These are phyloP conservation scores for Sebastes flavidus DNA, from an alignment of 2,797 vertebrate species.

Conservation along the genomic window DNA sequence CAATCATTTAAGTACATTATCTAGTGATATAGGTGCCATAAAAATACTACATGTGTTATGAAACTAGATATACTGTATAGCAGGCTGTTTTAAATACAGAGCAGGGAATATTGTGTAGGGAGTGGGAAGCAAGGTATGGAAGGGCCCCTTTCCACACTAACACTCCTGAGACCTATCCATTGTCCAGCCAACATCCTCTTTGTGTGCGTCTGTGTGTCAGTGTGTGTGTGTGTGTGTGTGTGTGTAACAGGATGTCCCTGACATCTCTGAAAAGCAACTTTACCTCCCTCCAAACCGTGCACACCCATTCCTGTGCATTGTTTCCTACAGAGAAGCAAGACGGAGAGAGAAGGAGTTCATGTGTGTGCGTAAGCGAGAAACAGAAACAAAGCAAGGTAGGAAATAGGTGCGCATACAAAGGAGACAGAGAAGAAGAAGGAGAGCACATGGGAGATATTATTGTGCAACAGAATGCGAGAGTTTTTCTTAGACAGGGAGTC, in stretches of 20 bases:
- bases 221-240: slow-evolving; percentile 42
- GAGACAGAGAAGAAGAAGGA: slow-evolving; percentile 12
- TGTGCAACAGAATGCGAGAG: slow-evolving; percentile 40
- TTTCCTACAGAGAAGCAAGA: slow-evolving; percentile 53
- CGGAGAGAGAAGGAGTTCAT: slow-evolving; percentile 4
- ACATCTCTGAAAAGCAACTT: slow-evolving; percentile 75
- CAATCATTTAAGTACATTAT: slow-evolving; percentile 14
- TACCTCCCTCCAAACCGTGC: slow-evolving; percentile 54
- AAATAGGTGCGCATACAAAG: slow-evolving; percentile 33
- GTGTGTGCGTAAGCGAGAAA: not conserved
- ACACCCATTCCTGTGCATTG: slow-evolving; percentile 80
- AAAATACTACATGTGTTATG: not conserved
- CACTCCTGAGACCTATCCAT: slow-evolving; percentile 74
- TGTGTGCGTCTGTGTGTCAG: slow-evolving; percentile 48
- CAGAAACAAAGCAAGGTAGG: slow-evolving; percentile 32
- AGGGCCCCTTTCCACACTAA: slow-evolving; percentile 68
- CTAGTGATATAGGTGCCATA: not conserved
- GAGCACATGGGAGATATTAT: slow-evolving; percentile 41
- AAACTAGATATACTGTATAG: slow-evolving; percentile 2
- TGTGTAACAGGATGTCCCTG: slow-evolving; percentile 70
- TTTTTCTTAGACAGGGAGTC: slow-evolving; percentile 47
- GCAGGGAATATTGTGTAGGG: slow-evolving; percentile 40
- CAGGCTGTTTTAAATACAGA: slow-evolving; percentile 9
- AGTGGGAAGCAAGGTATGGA: slow-evolving; percentile 63
- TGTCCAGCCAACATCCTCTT: slow-evolving; percentile 76